Percentiles rank a stretch among this genome's conserved stretches.
Conservation (phyloP, 2,113 vertebrate genomes). For the Notothenia coriiceps region DNA sequence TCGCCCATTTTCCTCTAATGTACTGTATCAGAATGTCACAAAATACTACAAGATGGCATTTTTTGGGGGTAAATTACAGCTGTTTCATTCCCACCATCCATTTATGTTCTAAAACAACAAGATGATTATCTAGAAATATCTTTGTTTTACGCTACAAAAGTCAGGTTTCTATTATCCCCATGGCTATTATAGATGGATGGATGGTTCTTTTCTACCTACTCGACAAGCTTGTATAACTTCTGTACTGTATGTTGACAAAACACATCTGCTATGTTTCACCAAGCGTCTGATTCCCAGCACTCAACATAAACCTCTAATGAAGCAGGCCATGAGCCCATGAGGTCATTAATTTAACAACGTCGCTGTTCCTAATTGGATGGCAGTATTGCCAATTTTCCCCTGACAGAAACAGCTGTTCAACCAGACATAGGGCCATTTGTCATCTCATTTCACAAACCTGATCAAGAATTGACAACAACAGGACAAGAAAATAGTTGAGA, state of each 20-base stretch:
- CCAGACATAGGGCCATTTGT: slow-evolving; percentile 6
- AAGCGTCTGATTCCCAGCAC: slow-evolving; percentile 32
- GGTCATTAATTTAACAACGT: slow-evolving; percentile 47
- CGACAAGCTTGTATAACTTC: slow-evolving; percentile 3
- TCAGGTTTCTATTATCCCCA: slow-evolving; percentile 1
- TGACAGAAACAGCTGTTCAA: slow-evolving; percentile 50
- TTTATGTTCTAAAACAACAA: background rate
- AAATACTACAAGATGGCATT: slow-evolving; percentile 22
- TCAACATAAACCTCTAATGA: slow-evolving; percentile 47
- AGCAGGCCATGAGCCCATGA: slow-evolving; percentile 27
- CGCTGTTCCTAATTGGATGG: slow-evolving; percentile 37
- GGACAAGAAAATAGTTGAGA: too few species aligned
- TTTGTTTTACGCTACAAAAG: slow-evolving; percentile 9
- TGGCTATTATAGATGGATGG: background rate
- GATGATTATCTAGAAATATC: too few species aligned
- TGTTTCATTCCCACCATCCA: slow-evolving; percentile 23
- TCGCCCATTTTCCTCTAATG: too few species aligned
- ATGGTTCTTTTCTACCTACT: slow-evolving; percentile 19
- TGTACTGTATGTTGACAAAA: slow-evolving; percentile 1
- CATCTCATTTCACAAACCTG: background rate
- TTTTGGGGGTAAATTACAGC: slow-evolving; percentile 1
- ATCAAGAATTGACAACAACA: background rate
- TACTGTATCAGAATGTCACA: slow-evolving; percentile 15
- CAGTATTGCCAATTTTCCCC: slow-evolving; percentile 12
- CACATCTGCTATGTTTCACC: slow-evolving; percentile 45